Conservation (phyloP, 37 sponge, comb jelly and placozoan species). For the Spongilla lacustris region DNA sequence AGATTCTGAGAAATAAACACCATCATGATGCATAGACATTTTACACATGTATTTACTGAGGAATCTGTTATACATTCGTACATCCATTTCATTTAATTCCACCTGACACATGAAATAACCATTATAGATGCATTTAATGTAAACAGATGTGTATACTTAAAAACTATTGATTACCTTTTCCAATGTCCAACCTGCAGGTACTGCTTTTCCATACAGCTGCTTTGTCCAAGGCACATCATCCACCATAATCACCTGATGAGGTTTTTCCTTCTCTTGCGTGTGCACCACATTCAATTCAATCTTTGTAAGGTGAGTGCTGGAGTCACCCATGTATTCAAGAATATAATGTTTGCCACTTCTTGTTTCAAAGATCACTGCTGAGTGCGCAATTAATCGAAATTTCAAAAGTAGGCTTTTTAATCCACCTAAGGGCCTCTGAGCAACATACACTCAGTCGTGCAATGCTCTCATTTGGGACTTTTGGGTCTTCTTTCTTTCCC, state of each 20-base stretch:
- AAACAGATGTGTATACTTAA: too few species aligned
- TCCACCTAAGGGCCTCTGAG: background rate
- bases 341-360: background rate
- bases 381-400: background rate
- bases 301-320: background rate
- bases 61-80: too few species aligned
- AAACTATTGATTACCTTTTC: background rate
- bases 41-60: too few species aligned
- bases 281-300: background rate
- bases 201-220: background rate
- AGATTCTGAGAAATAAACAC: too few species aligned
- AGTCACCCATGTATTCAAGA: background rate
- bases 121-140: too few species aligned
- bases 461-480: background rate
- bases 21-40: too few species aligned
- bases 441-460: background rate
- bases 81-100: too few species aligned
- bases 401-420: background rate
- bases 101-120: too few species aligned
- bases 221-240: background rate
- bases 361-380: background rate
- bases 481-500: background rate
- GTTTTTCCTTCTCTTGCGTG: background rate
- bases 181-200: background rate
- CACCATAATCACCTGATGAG: background rate